Evolutionary conservation across 2,888 invertebrate genomes (phyloP).

Genomic region (Doris montereyensis): DNA sequence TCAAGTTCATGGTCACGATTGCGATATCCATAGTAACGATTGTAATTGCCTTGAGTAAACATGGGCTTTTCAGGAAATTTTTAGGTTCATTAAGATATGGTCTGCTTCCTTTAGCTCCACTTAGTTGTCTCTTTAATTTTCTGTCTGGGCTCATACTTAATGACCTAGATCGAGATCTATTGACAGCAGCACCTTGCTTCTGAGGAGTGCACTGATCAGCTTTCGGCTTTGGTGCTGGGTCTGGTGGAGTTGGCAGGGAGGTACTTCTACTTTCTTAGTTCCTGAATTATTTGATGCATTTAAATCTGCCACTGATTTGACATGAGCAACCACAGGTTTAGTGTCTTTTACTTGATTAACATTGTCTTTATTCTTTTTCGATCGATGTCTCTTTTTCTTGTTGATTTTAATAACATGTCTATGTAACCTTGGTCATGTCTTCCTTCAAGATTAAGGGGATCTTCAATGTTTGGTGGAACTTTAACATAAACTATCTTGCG

Average conservation of each 20-base stretch:
- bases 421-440: constrained; percentile 53
- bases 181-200: constrained; percentile 50
- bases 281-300: neutral
- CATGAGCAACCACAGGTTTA: too few species aligned
- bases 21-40: constrained; percentile 95
- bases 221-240: neutral
- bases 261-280: constrained; percentile 23
- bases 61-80: constrained; percentile 74
- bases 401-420: constrained; percentile 33
- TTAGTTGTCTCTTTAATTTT: constrained; percentile 46
- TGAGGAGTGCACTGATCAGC: constrained; percentile 44
- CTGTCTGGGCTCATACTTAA: constrained; percentile 48
- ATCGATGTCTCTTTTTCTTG: constrained; percentile 46
- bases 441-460: constrained; percentile 85
- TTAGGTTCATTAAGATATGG: constrained; percentile 40
- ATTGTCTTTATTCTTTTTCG: constrained; percentile 51
- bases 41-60: constrained; percentile 97
- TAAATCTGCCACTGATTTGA: neutral
- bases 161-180: constrained; percentile 27
- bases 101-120: constrained; percentile 40
- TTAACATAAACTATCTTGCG: constrained; percentile 87
- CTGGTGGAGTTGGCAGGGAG: neutral
- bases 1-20: constrained; percentile 85
- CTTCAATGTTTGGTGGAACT: constrained; percentile 92
- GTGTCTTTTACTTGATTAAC: neutral